Base-by-base conservation (phyloP, 2,113 vertebrate genomes). In the Cyphomyrus plagiostoma region DNA sequence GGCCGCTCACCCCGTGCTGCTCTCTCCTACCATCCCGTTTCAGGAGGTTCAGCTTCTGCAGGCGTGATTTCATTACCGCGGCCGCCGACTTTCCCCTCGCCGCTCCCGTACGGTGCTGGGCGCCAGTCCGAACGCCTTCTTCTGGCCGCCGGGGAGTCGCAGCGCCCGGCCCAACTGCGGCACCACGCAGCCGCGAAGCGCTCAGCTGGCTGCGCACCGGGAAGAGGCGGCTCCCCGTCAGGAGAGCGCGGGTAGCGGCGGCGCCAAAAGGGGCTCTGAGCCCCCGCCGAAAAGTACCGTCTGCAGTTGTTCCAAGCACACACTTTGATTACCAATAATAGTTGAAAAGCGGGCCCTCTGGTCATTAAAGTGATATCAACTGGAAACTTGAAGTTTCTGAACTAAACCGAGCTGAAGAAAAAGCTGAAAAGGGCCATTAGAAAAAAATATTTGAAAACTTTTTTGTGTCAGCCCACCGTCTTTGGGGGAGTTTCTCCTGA, bases 41-140 rank as follows among this genome's bases (percentile, higher is more conserved):
- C 19, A 94, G 89, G 17, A 93, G 89, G 86, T 90, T 92, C 17
- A 93, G 91, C 62, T 91, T 94, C 70, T 93, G 93, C 70, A 94
- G 93, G 48, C 94, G 91, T 53, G 94, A 92, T 92, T 93, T 94
- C 94, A 94, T 94, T 52, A 90, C 92, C 88, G 89, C 90, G 74
- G 89, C 90, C 89, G 90, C 89, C 19, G 80, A 88, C 49, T 89
- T 89, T 56, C 49, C 74, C 77, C 9, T 6, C 19, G 45, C 88
- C 56, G 56, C 46, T n/a, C 19, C 35, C 50, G 74, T 30, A 53
- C 13, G n/a, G 17, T 35, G 30, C 49, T 19, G 45, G 50, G 17
- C 66, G 48, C 58, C 56, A 35, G 46, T 89, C 56, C 42, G 45
- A 66, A 86, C 7, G 42, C 70, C 88, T 84, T 89, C 74, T 80